Percentiles rank a stretch among this genome's conserved stretches.
These are phyloP conservation scores for Drosophila cracens DNA, from an alignment of 2,888 invertebrate species.

Conservation along the genomic window DNA sequence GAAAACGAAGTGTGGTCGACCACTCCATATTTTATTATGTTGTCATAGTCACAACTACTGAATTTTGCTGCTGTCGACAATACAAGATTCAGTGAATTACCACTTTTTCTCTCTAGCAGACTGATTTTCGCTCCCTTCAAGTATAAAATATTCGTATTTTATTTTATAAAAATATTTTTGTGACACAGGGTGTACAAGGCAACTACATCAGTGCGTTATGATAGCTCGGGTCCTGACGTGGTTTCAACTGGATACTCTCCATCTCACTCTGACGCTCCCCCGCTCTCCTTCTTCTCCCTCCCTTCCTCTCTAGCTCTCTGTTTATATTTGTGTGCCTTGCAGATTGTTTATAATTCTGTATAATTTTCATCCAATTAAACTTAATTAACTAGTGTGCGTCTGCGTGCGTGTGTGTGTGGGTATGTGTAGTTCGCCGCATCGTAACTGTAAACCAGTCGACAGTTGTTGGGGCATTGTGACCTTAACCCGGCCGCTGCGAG, in stretches of 20 bases:
- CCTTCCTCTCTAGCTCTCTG: background rate
- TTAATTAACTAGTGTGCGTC: constrained; percentile 69
- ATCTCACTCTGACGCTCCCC: background rate
- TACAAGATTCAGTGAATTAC: background rate
- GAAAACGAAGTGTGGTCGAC: background rate
- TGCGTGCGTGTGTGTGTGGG: constrained; percentile 15
- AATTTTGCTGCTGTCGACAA: background rate
- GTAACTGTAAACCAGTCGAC: constrained; percentile 52
- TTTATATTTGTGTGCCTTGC: background rate
- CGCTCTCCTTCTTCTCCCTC: background rate
- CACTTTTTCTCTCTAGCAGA: background rate
- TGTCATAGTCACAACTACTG: background rate
- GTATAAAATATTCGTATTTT: background rate
- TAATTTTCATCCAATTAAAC: constrained; percentile 80
- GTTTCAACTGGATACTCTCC: background rate
- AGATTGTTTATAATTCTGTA: constrained; percentile 51
- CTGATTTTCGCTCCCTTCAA: background rate
- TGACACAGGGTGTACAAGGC: background rate
- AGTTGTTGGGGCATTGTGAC: constrained; percentile 7
- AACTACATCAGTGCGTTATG: background rate
- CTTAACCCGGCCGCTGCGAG: constrained; percentile 22
- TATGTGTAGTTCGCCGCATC: constrained; percentile 17
- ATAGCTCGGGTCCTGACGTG: background rate
- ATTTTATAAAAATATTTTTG: background rate
- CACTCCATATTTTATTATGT: background rate